Percentiles rank a stretch among this genome's conserved stretches.
These are phyloP conservation scores for Drosophila quadrilineata DNA, from an alignment of 1,140 invertebrate genomes.

Conservation along the genomic window DNA sequence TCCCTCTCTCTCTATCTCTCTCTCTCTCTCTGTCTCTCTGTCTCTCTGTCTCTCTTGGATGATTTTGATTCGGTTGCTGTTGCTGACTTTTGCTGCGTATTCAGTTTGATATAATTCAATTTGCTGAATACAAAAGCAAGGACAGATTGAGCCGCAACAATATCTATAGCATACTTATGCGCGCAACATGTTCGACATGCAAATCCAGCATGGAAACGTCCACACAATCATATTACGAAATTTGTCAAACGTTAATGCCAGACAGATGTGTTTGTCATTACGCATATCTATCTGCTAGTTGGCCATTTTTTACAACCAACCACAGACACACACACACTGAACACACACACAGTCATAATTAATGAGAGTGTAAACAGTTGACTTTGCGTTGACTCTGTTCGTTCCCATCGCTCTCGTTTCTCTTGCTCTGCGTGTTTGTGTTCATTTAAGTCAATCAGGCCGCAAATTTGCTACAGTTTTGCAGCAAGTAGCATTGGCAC, in stretches of 20 bases:
- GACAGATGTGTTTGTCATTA: constrained; percentile 23
- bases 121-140: constrained; percentile 37
- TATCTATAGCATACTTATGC: constrained; percentile 35
- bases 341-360: constrained; percentile 33
- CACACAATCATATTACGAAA: constrained; percentile 40
- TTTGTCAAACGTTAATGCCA: constrained; percentile 24
- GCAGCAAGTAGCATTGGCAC: neutral
- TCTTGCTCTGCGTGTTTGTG: constrained; percentile 30
- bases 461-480: constrained; percentile 43
- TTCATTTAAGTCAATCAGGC: constrained; percentile 57
- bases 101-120: constrained; percentile 66
- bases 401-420: neutral
- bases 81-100: constrained; percentile 57
- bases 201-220: constrained; percentile 8
- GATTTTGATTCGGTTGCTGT: no score
- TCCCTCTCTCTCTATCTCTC: no score
- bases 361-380: constrained; percentile 30
- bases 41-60: no score
- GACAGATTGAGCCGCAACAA: neutral
- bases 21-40: no score
- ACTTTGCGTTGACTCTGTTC: neutral
- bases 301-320: constrained; percentile 7
- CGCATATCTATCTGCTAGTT: neutral
- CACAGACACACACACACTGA: constrained; percentile 4
- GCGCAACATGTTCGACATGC: constrained; percentile 13